A percentile compares a stretch with the other conserved stretches of the same genome.
phyloP scores from a whole-genome alignment of 2,113 vertebrate genomes.

The Strix aluco region DNA sequence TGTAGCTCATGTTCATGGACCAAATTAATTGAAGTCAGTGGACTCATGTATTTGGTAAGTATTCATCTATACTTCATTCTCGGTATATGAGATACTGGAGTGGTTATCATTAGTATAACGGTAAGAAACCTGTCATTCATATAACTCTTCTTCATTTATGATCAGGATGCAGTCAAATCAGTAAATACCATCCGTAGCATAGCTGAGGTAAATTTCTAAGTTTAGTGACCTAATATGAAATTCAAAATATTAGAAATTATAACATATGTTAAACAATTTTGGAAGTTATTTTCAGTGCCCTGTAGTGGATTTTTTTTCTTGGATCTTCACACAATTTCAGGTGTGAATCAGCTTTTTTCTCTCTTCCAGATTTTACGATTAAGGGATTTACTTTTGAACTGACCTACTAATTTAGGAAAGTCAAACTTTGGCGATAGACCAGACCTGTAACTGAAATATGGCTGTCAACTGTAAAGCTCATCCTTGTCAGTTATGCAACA shows the following conservation, averaged over 20 bases:
- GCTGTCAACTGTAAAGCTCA: background rate
- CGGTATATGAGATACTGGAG: background rate
- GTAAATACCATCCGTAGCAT: background rate
- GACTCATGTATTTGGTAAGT: background rate
- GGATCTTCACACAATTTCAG: background rate
- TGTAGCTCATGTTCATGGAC: background rate
- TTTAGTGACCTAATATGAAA: background rate
- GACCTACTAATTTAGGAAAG: background rate
- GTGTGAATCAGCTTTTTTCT: background rate
- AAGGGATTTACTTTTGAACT: background rate
- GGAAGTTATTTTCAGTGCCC: background rate
- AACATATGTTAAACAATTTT: background rate
- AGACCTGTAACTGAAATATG: background rate
- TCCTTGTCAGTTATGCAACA: background rate
- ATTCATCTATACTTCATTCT: background rate
- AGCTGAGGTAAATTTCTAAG: background rate
- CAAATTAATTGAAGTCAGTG: background rate
- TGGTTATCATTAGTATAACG: background rate
- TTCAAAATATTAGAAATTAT: background rate
- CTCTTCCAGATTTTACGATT: background rate
- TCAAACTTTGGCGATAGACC: background rate
- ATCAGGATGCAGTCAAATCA: background rate
- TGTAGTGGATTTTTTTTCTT: background rate
- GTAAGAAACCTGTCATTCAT: background rate
- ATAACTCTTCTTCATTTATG: background rate